Base-by-base conservation (phyloP, 2,797 vertebrate species). In the Mus minutoides region DNA sequence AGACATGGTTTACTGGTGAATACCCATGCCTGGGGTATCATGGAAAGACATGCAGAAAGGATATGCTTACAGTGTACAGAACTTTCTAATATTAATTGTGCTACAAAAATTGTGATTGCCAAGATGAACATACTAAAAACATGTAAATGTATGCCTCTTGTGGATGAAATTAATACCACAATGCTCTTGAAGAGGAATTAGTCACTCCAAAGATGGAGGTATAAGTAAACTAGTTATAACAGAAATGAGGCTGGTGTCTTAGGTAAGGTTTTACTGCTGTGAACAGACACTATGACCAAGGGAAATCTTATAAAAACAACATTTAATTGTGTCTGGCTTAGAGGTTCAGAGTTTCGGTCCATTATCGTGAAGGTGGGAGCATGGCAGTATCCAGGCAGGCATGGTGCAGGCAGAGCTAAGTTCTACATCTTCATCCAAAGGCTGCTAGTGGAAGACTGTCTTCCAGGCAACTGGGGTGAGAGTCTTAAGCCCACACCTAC, bases 161-260 rank as follows among this genome's bases (percentile, higher is more conserved):
- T 75, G 19, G 54, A 21, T 91, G 49, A 96, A 62, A 54, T 75
- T 19, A 40, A 37, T 86, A 89, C 26, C 22, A 16, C n/a, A 77
- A n/a, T 56, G 2, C 34, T 40, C 1, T 62, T 78, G 64, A 76
- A 80, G 78, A 90, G 60, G 29, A 73, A 43, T 26, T 52, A 67
- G 0, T 37, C 78, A 54, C 34, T 56, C 43, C 2, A 54, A 89
- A 85, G 13, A 60, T 43, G 13, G 29, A 24, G 34, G 4, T 75
- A 17, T 34, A 34, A 85, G 46, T 17, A 16, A 29, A 54, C 34
- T 5, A 88, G 13, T 56, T 73, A 29, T 60, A 40, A 19, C 0
- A 22, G 12, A 26, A 80, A 19, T 17, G 24, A 21, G 43, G n/a
- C 3, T 69, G 6, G 46, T 46, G 46, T 46, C 46, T 46, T 46